Percentiles rank a stretch among this genome's conserved stretches.
Conservation (phyloP, 2,113 vertebrate species). For the Calidris pugnax region DNA sequence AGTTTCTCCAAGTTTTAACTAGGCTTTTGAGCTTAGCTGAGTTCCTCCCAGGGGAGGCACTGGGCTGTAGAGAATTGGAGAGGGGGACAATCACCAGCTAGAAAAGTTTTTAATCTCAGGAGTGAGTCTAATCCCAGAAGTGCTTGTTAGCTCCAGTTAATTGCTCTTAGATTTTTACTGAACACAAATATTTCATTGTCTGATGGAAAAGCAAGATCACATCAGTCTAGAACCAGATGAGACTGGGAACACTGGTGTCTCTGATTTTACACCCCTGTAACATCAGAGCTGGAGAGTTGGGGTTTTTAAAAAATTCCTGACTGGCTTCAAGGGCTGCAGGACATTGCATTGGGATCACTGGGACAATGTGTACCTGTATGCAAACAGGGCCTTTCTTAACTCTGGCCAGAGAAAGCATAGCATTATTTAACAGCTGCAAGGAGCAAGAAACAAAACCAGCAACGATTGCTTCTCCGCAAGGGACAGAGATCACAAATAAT, state of each 20-base stretch:
- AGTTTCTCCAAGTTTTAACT: slow-evolving; percentile 27
- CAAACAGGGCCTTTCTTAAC: background rate
- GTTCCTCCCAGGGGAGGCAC: background rate
- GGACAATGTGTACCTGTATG: background rate
- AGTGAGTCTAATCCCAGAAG: background rate
- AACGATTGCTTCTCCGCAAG: background rate
- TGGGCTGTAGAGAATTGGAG: background rate
- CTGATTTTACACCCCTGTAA: background rate
- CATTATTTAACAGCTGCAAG: background rate
- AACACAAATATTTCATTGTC: background rate
- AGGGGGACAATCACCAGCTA: background rate
- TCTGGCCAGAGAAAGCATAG: background rate
- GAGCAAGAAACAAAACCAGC: background rate
- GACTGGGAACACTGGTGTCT: background rate
- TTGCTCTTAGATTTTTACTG: background rate
- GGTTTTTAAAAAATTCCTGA: background rate
- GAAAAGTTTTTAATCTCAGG: background rate
- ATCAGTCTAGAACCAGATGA: background rate
- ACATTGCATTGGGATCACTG: background rate
- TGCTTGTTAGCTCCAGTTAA: background rate
- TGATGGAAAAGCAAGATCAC: background rate
- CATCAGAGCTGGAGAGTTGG: background rate
- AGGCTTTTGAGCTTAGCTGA: background rate
- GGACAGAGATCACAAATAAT: background rate
- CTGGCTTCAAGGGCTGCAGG: background rate